phyloP scores from a whole-genome alignment of 2,888 invertebrate species.

The Tyria jacobaeae region DNA sequence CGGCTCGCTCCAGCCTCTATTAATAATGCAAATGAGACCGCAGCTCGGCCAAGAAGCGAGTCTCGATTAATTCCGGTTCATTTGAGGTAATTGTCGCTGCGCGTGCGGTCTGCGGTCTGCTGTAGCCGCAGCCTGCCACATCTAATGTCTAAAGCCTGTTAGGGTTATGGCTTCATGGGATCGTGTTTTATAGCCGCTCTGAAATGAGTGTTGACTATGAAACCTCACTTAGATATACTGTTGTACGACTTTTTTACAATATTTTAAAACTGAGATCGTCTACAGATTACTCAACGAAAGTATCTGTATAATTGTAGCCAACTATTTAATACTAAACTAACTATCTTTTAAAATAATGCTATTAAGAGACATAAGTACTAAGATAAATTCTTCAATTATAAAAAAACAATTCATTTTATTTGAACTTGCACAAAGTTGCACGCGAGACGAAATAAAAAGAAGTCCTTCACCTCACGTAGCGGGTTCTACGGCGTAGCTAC shows the following conservation, averaged over 20 bases:
- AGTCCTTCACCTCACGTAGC: conserved; percentile 67
- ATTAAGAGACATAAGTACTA: neutral
- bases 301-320: neutral
- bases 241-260: neutral
- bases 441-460: conserved; percentile 61
- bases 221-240: neutral
- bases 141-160: conserved; percentile 51
- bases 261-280: neutral
- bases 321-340: neutral
- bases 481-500: conserved; percentile 70
- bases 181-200: conserved; percentile 32
- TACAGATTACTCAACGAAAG: neutral
- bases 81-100: conserved; percentile 86
- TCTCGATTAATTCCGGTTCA: conserved; percentile 86
- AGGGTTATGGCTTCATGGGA: conserved; percentile 44
- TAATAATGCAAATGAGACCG: conserved; percentile 87
- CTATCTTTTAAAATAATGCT: neutral
- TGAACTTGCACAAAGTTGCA: conserved; percentile 37
- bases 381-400: neutral
- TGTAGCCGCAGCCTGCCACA: conserved; percentile 47
- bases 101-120: conserved; percentile 75
- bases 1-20: conserved; percentile 71
- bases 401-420: neutral
- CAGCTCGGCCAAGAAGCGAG: conserved; percentile 85
- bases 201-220: conserved; percentile 4